Evolutionary conservation across 1,140 invertebrate species (phyloP).

Genomic region (Drosophila subpulchrella): DNA sequence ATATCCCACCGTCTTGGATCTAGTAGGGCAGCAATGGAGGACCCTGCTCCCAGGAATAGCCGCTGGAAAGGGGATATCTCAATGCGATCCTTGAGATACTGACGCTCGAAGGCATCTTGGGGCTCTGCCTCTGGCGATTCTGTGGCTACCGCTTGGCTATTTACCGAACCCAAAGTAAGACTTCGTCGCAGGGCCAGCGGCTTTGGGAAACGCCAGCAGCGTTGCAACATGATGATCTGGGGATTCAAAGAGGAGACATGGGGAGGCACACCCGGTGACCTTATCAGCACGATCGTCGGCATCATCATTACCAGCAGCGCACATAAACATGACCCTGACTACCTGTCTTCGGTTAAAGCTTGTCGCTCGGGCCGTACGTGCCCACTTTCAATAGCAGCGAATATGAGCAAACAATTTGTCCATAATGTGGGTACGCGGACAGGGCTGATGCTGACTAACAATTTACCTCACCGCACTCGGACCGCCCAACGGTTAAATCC

Average conservation of each 20-base stretch:
- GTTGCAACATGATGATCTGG: conserved; percentile 66
- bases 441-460: conserved; percentile 32
- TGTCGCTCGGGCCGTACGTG: conserved; percentile 46
- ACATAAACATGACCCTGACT: conserved; percentile 63
- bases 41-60: conserved; percentile 90
- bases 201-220: conserved; percentile 33
- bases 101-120: conserved; percentile 65
- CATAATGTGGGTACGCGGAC: conserved; percentile 40
- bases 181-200: conserved; percentile 28
- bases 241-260: conserved; percentile 34
- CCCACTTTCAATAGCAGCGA: conserved; percentile 40
- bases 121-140: conserved; percentile 33
- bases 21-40: conserved; percentile 90
- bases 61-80: conserved; percentile 90
- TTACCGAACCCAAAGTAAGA: conserved; percentile 4
- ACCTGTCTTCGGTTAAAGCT: conserved; percentile 47
- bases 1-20: conserved; percentile 87
- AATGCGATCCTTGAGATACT: conserved; percentile 87
- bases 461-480: conserved; percentile 16
- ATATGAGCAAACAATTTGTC: conserved; percentile 73
- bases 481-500: conserved; percentile 33
- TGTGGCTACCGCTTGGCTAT: conserved; percentile 20
- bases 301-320: conserved; percentile 35
- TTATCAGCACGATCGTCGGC: conserved; percentile 50
- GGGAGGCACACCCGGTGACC: conserved; percentile 32